Base-by-base conservation (phyloP, 2,888 invertebrate species). In the Oeneis ivallda region DNA sequence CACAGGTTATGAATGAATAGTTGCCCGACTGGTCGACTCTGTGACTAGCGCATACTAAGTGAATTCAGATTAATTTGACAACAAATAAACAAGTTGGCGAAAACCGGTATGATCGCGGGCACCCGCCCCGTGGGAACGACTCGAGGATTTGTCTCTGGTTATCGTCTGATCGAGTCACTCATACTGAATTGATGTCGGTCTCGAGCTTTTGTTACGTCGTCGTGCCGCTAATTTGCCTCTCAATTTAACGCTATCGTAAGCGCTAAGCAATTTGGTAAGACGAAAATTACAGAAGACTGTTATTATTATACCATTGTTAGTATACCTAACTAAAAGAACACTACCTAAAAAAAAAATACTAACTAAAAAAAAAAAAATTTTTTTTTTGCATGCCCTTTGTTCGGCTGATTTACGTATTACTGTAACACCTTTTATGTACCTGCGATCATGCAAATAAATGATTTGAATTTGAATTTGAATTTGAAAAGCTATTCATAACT, bases 1-100 rank as follows among this genome's bases (percentile, higher is more conserved):
- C 89, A 79, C 80, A 81, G 81, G 82, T 87, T 88, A 91, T 92
- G 90, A 92, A 92, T 92, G 91, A 92, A 91, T 89, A 89, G 90
- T 86, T 77, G 85, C 82, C 76, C 79, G 83, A 91, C 91, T 83
- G 85, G 90, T 89, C 82, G 79, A 75, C 56, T 56, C 56, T 19
- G 41, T 41, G 56, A 41, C 79, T 77, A 77, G 77, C 84, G 86
- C 87, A 89, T 87, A 86, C 86, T 87, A 85, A 88, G 83, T 82
- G 77, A 85, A 85, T 86, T 84, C 83, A 87, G 89, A 89, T 90
- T 88, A 89, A 92, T 90, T 92, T 91, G 90, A 90, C 90, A 90
- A 91, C 90, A 91, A 90, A 89, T 87, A 85, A 87, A 87, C 85
- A 84, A 84, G 89, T 85, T 86, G 76, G 89, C 86, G 81, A 86